These are phyloP conservation scores for Dioctria linearis DNA, from an alignment of 2,888 invertebrate species.

Conservation along the genomic window DNA sequence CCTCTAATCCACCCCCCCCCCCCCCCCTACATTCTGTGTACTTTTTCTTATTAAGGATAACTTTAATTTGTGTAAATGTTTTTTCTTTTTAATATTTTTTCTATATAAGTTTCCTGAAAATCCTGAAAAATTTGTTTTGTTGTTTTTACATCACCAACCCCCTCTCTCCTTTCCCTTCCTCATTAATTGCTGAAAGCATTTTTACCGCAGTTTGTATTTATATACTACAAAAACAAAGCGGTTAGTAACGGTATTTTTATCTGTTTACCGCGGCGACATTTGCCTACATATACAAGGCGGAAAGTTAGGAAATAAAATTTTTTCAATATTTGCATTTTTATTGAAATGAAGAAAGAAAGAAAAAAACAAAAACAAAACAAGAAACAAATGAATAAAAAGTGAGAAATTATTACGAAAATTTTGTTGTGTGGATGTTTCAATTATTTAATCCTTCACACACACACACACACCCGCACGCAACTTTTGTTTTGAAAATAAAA, in stretches of 20 bases:
- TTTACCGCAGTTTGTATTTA: constrained; percentile 2
- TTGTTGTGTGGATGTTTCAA: no score
- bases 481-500: no score
- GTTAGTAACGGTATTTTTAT: constrained; percentile 19
- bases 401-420: background rate
- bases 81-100: constrained; percentile 8
- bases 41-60: background rate
- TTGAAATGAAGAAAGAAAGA: constrained; percentile 18
- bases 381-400: background rate
- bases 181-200: constrained; percentile 1
- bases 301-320: constrained; percentile 15
- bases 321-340: constrained; percentile 41
- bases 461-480: no score
- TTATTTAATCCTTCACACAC: no score
- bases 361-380: constrained; percentile 5
- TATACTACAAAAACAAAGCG: constrained; percentile 1
- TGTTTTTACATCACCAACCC: background rate
- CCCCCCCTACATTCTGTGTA: background rate
- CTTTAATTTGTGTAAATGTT: background rate
- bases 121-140: background rate
- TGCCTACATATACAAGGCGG: constrained; percentile 3
- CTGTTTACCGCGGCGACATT: background rate
- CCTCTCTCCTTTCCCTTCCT: background rate
- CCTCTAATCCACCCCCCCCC: no score
- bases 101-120: constrained; percentile 4